A percentile compares a stretch with the other conserved stretches of the same genome.
Evolutionary conservation across 2,797 vertebrate genomes (phyloP).

Genomic region (Gephyroberyx darwinii): DNA sequence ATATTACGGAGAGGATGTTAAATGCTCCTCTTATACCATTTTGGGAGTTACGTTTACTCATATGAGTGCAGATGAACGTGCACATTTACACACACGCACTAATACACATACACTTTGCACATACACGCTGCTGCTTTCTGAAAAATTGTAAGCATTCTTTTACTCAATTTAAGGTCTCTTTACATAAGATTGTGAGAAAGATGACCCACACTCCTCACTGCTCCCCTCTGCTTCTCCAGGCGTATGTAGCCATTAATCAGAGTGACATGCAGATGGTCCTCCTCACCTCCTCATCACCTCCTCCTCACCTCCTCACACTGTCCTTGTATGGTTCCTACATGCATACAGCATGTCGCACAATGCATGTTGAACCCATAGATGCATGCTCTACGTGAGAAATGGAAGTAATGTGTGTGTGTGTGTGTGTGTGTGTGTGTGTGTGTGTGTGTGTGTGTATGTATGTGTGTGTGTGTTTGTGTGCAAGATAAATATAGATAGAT

Average conservation of each 20-base stretch:
- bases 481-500: slow-evolving; percentile 42
- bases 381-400: slow-evolving; percentile 23
- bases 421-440: too few relatives aligned
- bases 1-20: slow-evolving; percentile 4
- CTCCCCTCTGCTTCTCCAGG: slow-evolving; percentile 4
- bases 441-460: slow-evolving; percentile 3
- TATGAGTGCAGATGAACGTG: too few relatives aligned
- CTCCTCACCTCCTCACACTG: slow-evolving; percentile 20
- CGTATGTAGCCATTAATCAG: slow-evolving; percentile 53
- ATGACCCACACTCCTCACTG: neutral
- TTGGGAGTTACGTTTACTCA: neutral
- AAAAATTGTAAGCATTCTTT: too few relatives aligned
- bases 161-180: slow-evolving; percentile 38
- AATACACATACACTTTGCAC: too few relatives aligned
- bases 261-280: slow-evolving; percentile 34
- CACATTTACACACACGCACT: too few relatives aligned
- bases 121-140: too few relatives aligned
- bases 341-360: slow-evolving; percentile 9
- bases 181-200: slow-evolving; percentile 29
- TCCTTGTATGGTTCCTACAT: slow-evolving; percentile 23
- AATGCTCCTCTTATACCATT: neutral
- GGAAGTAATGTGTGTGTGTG: slow-evolving; percentile 11
- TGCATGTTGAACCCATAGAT: slow-evolving; percentile 13
- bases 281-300: slow-evolving; percentile 29
- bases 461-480: too few relatives aligned